These are phyloP conservation scores for Ceriagrion tenellum DNA, from an alignment of 2,888 invertebrate genomes.

Conservation along the genomic window DNA sequence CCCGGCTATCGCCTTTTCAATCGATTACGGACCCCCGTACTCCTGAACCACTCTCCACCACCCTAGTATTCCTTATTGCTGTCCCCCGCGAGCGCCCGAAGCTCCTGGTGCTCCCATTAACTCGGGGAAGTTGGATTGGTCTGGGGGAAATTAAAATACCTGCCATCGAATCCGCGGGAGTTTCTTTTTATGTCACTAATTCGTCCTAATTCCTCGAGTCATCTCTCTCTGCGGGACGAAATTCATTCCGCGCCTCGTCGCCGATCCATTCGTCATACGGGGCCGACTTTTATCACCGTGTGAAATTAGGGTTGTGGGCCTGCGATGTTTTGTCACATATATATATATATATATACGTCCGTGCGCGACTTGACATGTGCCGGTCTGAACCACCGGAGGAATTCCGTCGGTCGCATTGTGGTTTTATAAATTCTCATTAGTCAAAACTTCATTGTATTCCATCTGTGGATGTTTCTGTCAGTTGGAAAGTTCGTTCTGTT, in stretches of 20 bases:
- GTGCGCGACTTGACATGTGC: too few species aligned
- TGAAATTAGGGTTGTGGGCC: background rate
- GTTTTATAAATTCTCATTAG: too few species aligned
- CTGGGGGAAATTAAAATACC: constrained; percentile 8
- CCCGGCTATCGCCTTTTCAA: background rate
- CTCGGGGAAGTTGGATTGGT: background rate
- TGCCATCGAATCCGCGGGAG: background rate
- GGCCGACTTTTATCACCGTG: background rate
- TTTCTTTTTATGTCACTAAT: background rate
- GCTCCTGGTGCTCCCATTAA: background rate
- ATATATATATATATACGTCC: too few species aligned
- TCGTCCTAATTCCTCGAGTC: background rate
- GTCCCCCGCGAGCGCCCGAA: background rate
- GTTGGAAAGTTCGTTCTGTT: too few species aligned
- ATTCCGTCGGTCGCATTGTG: too few species aligned
- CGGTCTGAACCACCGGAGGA: too few species aligned
- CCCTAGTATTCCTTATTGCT: background rate
- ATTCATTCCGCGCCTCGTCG: background rate
- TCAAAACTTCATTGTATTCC: too few species aligned
- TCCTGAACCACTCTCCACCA: background rate
- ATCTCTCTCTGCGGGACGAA: background rate
- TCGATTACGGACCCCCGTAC: background rate
- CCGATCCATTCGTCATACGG: background rate
- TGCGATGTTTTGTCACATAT: too few species aligned
- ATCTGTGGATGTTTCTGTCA: too few species aligned